phyloP scores from a whole-genome alignment of 2,797 vertebrate species.

The Myotis vivesi region DNA sequence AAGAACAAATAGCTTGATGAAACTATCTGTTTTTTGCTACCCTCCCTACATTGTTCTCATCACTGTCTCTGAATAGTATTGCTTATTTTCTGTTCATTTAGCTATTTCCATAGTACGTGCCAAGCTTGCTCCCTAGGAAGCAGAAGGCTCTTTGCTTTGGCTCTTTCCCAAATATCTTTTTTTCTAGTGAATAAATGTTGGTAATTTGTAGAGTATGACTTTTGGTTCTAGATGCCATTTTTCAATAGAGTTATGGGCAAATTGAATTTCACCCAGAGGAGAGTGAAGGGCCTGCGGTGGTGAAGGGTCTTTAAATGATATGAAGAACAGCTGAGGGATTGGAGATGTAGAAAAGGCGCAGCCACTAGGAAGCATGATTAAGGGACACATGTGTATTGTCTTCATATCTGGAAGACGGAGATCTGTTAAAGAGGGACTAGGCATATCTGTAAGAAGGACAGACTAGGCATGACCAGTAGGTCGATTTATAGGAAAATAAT shows the following conservation, averaged over 20 bases:
- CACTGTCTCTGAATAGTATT: background rate
- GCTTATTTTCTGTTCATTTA: slow-evolving; percentile 23
- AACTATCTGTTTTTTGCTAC: background rate
- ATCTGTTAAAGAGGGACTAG: background rate
- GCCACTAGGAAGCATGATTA: background rate
- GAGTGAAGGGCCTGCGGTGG: background rate
- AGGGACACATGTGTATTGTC: background rate
- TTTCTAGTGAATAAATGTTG: slow-evolving; percentile 16
- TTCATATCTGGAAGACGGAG: background rate
- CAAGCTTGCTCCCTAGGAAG: background rate
- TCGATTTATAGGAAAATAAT: background rate
- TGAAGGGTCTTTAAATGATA: background rate
- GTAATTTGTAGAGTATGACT: slow-evolving; percentile 5
- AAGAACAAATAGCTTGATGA: background rate
- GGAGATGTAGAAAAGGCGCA: background rate
- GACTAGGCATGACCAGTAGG: background rate
- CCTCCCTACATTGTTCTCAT: background rate
- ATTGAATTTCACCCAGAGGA: background rate
- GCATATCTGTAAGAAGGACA: background rate
- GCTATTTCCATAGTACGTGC: background rate
- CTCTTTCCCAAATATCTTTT: background rate
- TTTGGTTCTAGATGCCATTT: slow-evolving; percentile 14
- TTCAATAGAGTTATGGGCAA: slow-evolving; percentile 5
- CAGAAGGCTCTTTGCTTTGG: slow-evolving; percentile 6
- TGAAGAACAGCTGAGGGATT: background rate